A percentile compares a stretch with the other conserved stretches of the same genome.
Evolutionary conservation across 2,888 invertebrate species (phyloP).

Genomic region (Cephus spinipes): DNA sequence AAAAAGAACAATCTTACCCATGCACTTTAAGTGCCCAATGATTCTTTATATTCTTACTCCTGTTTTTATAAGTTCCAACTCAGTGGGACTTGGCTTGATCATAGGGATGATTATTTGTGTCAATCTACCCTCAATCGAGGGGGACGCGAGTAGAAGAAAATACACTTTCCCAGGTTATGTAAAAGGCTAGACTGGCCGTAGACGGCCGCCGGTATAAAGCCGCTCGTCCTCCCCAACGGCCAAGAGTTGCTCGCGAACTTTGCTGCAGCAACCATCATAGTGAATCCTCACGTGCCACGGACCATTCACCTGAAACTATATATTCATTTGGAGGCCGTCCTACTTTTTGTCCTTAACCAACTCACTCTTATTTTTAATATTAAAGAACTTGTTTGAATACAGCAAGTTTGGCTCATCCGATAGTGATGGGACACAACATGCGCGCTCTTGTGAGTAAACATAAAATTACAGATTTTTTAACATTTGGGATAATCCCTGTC

Average conservation of each 20-base stretch:
- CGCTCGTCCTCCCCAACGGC: conserved; percentile 59
- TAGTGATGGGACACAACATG: conserved; percentile 29
- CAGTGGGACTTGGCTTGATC: neutral
- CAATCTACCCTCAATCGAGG: conserved; percentile 3
- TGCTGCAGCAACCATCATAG: conserved; percentile 56
- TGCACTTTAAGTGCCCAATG: neutral
- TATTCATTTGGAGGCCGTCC: neutral
- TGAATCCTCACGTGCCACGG: neutral
- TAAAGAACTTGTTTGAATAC: neutral
- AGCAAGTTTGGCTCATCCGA: neutral
- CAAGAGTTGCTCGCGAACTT: conserved; percentile 64
- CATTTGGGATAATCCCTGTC: neutral
- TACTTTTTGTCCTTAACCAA: neutral
- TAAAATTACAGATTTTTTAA: neutral
- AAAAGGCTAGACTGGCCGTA: conserved; percentile 53
- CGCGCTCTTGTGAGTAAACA: conserved; percentile 44
- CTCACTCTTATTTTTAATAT: neutral
- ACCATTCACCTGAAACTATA: neutral
- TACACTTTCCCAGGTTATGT: conserved; percentile 66
- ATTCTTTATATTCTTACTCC: neutral
- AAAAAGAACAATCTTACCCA: too few relatives aligned
- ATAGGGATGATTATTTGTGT: neutral
- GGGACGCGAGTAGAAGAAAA: conserved; percentile 46
- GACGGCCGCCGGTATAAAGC: conserved; percentile 61
- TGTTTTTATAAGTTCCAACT: neutral